Evolutionary conservation across 2,888 invertebrate genomes (phyloP), one percentile per base, ranked within the genome.

Genomic region (Dicyrtoma fusca): DNA sequence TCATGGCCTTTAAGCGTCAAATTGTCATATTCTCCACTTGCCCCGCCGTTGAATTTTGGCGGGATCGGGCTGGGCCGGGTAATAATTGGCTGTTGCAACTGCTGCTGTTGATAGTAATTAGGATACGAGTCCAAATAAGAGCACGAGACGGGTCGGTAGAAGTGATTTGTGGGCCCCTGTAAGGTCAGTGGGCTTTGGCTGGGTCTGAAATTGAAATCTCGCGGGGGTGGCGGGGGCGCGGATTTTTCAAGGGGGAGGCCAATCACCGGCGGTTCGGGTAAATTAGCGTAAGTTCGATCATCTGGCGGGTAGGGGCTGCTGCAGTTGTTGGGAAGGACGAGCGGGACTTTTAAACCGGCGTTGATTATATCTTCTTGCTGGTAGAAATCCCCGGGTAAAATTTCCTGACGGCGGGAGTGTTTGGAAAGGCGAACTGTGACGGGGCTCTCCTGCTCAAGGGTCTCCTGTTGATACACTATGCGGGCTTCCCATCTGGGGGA

Each of bases 131-230:
- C 79, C 45, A 80, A 59, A 65, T 78, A 79, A 3, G 80, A 80
- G 59, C 79, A 79, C 1, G 79, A 79, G 23, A 79, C 75, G 17
- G 80, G 80, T 19, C 80, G 73, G 61, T 79, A 80, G 63, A 79
- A 79, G 63, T 78, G 76, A 26, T 53, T 72, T 59, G 71, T 42
- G 17, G 47, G 19, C n/a, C 45, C n/a, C 45, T 19, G 10, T 21
- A n/a, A 25, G n/a, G 14, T 13, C 11, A 68, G 14, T 23, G 23
- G 53, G 17, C 45, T 23, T 23, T 70, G 34, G 14, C 45, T 14
- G 14, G 47, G 55, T 13, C 45, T 23, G 10, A 53, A 17, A 44
- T 44, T 14, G 62, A 77, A 76, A 69, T 77, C 78, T n/a, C 76
- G 66, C 10, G 80, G 79, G 14, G 79, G 80, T 21, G 77, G 80